Percentiles rank a stretch among this genome's conserved stretches.
Evolutionary conservation across 2,888 invertebrate genomes (phyloP).

Genomic region (Xanthia icteritia): DNA sequence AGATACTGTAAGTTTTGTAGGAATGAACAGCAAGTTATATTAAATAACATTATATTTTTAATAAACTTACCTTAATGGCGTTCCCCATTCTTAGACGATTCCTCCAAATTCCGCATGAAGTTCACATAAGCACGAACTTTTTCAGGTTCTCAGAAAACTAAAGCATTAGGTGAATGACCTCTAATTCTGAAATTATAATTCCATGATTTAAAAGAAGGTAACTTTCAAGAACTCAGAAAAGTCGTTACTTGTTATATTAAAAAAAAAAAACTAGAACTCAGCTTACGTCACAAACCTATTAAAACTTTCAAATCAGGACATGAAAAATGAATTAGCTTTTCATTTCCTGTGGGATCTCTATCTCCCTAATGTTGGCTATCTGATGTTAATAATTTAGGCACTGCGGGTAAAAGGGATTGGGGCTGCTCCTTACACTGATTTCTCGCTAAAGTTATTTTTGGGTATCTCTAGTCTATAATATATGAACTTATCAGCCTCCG

Average conservation of each 20-base stretch:
- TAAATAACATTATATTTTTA: not conserved
- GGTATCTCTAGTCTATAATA: slow-evolving; percentile 12
- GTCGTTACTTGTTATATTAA: slow-evolving; percentile 28
- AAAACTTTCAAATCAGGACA: slow-evolving; percentile 79
- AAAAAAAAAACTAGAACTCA: slow-evolving; percentile 66
- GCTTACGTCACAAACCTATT: slow-evolving; percentile 75
- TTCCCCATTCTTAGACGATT: not conserved
- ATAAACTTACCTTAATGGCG: not conserved
- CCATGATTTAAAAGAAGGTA: not conserved
- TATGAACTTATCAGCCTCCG: slow-evolving; percentile 12
- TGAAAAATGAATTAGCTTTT: slow-evolving; percentile 82
- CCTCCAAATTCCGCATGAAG: not conserved
- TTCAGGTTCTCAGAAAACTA: not conserved
- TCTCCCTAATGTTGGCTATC: slow-evolving; percentile 59
- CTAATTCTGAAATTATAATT: not conserved
- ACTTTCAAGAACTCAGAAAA: not conserved
- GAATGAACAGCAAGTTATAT: not conserved
- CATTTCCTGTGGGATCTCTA: slow-evolving; percentile 66
- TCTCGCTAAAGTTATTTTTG: slow-evolving; percentile 50
- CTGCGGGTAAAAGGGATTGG: slow-evolving; percentile 49
- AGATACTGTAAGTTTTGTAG: not conserved
- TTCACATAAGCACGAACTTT: not conserved
- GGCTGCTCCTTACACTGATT: slow-evolving; percentile 47
- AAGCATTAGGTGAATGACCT: not conserved
- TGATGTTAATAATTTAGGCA: slow-evolving; percentile 72